phyloP scores from a whole-genome alignment of 2,797 vertebrate species.

The Darevskia mixta region DNA sequence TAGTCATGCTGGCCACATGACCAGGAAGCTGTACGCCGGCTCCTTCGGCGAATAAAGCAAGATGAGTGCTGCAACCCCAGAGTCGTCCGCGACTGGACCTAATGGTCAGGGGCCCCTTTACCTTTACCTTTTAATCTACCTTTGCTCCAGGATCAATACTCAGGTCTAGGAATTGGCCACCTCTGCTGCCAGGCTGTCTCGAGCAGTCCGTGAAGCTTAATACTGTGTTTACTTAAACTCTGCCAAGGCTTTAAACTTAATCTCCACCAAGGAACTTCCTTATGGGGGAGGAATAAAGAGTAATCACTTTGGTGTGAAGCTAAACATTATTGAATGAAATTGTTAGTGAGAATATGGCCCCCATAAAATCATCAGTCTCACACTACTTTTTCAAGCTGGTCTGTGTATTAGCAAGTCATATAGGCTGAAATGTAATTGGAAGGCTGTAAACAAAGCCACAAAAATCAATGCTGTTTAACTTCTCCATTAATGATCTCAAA shows the following conservation, averaged over 20 bases:
- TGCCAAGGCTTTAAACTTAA: neutral
- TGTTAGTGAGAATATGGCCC: constrained; percentile 8
- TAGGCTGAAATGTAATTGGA: constrained; percentile 2
- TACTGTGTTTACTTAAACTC: neutral
- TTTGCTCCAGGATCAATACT: neutral
- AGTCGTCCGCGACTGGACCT: no score
- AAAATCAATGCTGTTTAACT: constrained; percentile 32
- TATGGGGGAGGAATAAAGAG: neutral
- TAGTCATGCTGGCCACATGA: no score
- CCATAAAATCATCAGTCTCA: neutral
- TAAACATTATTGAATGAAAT: constrained; percentile 6
- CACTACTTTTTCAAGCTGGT: neutral
- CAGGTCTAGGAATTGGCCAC: neutral
- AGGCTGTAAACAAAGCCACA: constrained; percentile 27
- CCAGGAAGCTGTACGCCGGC: no score
- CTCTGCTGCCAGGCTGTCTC: neutral
- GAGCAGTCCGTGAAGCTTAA: neutral
- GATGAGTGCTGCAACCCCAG: no score
- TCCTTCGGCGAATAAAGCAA: no score
- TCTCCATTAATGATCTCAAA: constrained; percentile 25
- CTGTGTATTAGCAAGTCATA: neutral
- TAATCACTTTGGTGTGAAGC: neutral
- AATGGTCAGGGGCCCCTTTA: no score
- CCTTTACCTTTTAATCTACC: no score
- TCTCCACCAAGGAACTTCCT: neutral